phyloP scores from a whole-genome alignment of 2,113 vertebrate genomes.

The Catharus fuscescens region DNA sequence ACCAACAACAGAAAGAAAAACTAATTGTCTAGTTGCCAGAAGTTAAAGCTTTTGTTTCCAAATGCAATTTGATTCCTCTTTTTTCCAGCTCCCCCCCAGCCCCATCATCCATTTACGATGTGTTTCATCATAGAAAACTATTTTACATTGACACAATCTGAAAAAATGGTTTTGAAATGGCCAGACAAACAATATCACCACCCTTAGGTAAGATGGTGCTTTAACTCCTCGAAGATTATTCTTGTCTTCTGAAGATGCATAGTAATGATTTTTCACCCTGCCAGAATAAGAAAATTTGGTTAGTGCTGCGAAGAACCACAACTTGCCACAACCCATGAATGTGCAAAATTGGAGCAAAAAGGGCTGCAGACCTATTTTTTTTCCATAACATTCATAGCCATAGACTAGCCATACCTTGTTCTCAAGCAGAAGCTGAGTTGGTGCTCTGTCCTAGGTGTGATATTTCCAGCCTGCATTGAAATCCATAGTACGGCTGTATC shows the following conservation, averaged over 20 bases:
- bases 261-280: not conserved
- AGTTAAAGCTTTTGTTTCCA: slow-evolving; percentile 72
- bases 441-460: not conserved
- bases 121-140: not conserved
- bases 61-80: slow-evolving; percentile 31
- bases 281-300: not conserved
- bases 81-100: not conserved
- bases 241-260: not conserved
- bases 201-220: not conserved
- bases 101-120: not conserved
- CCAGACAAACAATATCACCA: not conserved
- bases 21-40: slow-evolving; percentile 73
- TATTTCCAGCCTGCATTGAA: not conserved
- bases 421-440: rapidly evolving
- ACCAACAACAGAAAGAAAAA: slow-evolving; percentile 76
- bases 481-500: not conserved
- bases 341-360: not conserved
- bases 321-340: not conserved
- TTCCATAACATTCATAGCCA: not conserved
- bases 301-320: not conserved
- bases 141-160: not conserved
- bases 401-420: not conserved
- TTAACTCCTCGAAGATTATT: not conserved
- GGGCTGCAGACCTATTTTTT: not conserved
- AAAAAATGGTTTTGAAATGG: not conserved